phyloP scores from a whole-genome alignment of 2,888 invertebrate genomes.

The Rhimphoctona megacephalus region DNA sequence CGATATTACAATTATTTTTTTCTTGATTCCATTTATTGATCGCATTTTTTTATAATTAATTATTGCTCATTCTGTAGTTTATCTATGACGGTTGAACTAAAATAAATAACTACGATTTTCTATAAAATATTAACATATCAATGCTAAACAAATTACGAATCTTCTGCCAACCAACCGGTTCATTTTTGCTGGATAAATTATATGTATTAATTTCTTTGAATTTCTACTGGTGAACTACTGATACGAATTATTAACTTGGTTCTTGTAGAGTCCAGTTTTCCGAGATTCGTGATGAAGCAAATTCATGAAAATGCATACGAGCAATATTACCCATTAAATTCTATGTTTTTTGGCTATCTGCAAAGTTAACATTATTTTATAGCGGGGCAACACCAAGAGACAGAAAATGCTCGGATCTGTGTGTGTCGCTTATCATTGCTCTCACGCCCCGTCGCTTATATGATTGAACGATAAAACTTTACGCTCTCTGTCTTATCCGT shows the following conservation, averaged over 20 bases:
- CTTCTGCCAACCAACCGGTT: too few species aligned
- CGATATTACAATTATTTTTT: not conserved
- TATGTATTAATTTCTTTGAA: not conserved
- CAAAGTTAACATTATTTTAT: slow-evolving; percentile 45
- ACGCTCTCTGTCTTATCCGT: slow-evolving; percentile 64
- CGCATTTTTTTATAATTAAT: too few species aligned
- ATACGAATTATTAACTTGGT: not conserved
- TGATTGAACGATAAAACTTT: slow-evolving; percentile 77
- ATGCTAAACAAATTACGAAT: too few species aligned
- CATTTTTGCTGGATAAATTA: not conserved
- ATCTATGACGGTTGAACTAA: too few species aligned
- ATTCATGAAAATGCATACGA: slow-evolving; percentile 23
- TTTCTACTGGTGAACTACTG: not conserved
- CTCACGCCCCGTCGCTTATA: slow-evolving; percentile 74
- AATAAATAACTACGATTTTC: too few species aligned
- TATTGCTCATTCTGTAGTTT: too few species aligned
- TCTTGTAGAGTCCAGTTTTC: not conserved
- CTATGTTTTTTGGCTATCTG: slow-evolving; percentile 51
- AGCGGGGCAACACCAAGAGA: slow-evolving; percentile 5
- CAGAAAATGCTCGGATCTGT: slow-evolving; percentile 25
- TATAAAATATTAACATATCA: too few species aligned
- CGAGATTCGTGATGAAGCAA: not conserved
- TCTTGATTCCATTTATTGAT: not conserved
- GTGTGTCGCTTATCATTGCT: slow-evolving; percentile 69
- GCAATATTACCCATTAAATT: slow-evolving; percentile 53